Base-by-base conservation (phyloP, 2,797 vertebrate species). In the Morus bassanus region DNA sequence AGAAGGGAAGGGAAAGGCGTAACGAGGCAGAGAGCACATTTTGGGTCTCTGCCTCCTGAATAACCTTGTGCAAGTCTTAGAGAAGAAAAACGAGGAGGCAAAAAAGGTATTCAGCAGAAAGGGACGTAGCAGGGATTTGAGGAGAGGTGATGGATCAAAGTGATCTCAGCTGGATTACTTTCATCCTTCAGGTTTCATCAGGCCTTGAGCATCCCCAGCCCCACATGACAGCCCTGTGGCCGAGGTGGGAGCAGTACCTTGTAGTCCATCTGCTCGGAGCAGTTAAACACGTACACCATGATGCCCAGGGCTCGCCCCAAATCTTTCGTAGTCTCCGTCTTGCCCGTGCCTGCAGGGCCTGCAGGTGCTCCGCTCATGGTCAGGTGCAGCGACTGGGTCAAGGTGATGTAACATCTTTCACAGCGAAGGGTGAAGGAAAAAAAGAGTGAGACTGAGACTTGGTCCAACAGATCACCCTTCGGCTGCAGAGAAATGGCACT, bases 211-310 rank as follows among this genome's bases (percentile, higher is more conserved):
- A 25, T 9, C 33, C 25, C 54, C 21, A 33, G 35, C 11, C 57
- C 53, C 37, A 27, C 0, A 1, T 27, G n/a, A 18, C 0, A 1
- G 39, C 22, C 17, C 46, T 9, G 8, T 0, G 0, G 39, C 60
- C 1, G 0, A 46, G 11, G 25, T 24, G 51, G 33, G 3, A 54
- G 18, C 60, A 18, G 59, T 98, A 99, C 99, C 99, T 99, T 99
- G 97, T 99, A 99, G 97, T 99, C 99, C 99, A 99, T 99, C 98
- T 99, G 99, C 97, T 99, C 99, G 0, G 99, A 99, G 97, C 99
- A 99, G 98, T 99, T 99, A 85, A 99, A 99, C 43, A 99, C 99
- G 0, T 99, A 99, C 72, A 99, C 99, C 99, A 99, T 99, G 97
- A 99, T 98, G 81, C 99, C 99, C 18, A 99, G 98, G 2, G 99